Conservation (phyloP, 23 tunicate genomes). For the Ascidia mentula region DNA sequence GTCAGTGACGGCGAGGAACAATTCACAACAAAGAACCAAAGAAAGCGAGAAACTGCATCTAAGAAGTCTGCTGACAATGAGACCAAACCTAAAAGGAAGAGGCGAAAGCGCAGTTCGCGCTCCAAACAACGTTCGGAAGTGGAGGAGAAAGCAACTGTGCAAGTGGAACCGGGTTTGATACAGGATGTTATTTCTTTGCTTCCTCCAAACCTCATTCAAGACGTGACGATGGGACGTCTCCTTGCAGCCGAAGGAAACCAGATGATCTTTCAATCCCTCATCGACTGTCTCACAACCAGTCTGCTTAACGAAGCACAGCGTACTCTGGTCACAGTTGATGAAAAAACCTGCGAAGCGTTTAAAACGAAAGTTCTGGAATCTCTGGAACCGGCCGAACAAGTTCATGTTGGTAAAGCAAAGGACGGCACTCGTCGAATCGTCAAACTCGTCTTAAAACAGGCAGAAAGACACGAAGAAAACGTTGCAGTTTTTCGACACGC, state of each 20-base stretch:
- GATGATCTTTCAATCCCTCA: not conserved
- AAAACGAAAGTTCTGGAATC: slow-evolving; percentile 3
- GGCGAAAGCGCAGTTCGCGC: not conserved
- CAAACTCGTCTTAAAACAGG: not conserved
- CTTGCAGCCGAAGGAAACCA: not conserved
- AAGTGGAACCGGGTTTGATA: not conserved
- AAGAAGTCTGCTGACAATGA: not conserved
- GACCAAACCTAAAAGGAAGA: not conserved
- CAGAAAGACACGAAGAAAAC: not conserved
- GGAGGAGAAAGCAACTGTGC: not conserved
- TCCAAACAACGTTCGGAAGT: not conserved
- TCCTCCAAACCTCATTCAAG: slow-evolving; percentile 30
- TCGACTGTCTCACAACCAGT: slow-evolving; percentile 3
- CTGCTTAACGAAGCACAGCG: slow-evolving; percentile 16
- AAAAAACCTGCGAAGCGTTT: not conserved
- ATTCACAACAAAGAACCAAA: not conserved
- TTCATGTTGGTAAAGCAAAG: not conserved
- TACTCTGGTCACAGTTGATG: not conserved
- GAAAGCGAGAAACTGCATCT: not conserved
- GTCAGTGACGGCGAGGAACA: not conserved
- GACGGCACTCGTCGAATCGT: not conserved
- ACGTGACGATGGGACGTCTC: slow-evolving; percentile 30
- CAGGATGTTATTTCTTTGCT: not conserved
- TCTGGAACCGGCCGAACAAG: not conserved
- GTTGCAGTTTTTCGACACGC: slow-evolving; percentile 2